These are phyloP conservation scores for Phrynocephalus vlangalii DNA, from an alignment of 2,797 vertebrate genomes.

Conservation along the genomic window DNA sequence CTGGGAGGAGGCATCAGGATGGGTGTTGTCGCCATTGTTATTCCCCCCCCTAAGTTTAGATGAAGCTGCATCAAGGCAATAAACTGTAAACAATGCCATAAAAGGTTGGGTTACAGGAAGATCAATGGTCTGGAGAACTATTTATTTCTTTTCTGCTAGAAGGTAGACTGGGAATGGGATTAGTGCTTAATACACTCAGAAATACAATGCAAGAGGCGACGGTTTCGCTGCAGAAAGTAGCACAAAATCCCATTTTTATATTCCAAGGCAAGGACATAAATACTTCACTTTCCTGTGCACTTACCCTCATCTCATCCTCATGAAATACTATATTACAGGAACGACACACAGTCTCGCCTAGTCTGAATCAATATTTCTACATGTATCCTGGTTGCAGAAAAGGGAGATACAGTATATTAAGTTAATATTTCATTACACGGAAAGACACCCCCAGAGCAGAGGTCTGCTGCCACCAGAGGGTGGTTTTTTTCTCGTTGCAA, in stretches of 20 bases:
- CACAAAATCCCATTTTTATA: conserved; percentile 65
- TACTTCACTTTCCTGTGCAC: conserved; percentile 52
- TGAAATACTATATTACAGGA: conserved; percentile 72
- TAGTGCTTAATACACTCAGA: conserved; percentile 48
- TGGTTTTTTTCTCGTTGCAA: neutral
- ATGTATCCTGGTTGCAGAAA: conserved; percentile 50
- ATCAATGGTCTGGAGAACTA: conserved; percentile 18
- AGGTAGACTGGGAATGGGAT: conserved; percentile 33
- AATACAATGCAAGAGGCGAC: conserved; percentile 50
- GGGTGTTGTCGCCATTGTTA: too few species aligned
- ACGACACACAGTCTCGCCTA: conserved; percentile 64
- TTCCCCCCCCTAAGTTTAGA: neutral
- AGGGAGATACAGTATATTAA: conserved; percentile 7
- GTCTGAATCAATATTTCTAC: conserved; percentile 55
- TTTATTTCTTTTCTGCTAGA: conserved; percentile 11
- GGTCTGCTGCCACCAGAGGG: neutral
- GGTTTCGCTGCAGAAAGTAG: conserved; percentile 41
- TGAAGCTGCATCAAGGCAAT: neutral
- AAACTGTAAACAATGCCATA: neutral
- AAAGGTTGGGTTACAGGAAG: conserved; percentile 26
- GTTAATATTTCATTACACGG: conserved; percentile 32
- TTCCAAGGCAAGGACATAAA: conserved; percentile 66
- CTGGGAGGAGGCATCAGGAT: neutral
- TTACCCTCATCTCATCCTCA: conserved; percentile 58
- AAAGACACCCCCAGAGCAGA: neutral